These are phyloP conservation scores for Ariolimax columbianus DNA, from an alignment of 2,888 invertebrate species.

Conservation along the genomic window DNA sequence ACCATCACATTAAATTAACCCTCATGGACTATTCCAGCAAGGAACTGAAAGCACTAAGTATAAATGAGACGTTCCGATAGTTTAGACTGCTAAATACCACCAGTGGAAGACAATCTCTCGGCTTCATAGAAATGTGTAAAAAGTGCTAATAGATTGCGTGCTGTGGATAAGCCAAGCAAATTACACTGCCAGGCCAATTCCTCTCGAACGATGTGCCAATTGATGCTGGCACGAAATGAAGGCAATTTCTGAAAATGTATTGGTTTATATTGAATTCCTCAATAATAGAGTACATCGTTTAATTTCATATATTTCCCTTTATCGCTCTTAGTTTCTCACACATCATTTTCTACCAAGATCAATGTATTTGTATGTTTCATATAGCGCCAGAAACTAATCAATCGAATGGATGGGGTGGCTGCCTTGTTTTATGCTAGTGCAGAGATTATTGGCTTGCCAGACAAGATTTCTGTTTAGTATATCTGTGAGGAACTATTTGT, in stretches of 20 bases:
- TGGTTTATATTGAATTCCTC: background rate
- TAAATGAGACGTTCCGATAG: no score
- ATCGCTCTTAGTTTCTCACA: background rate
- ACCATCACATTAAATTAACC: no score
- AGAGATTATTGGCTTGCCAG: no score
- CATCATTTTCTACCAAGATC: background rate
- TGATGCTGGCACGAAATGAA: slow-evolving; percentile 15
- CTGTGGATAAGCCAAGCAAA: slow-evolving; percentile 15
- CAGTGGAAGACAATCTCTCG: background rate
- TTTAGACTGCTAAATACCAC: no score
- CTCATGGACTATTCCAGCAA: no score
- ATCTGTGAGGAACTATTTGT: no score
- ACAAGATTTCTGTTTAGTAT: no score
- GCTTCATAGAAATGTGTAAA: background rate
- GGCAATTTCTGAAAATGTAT: slow-evolving; percentile 6
- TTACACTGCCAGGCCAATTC: background rate
- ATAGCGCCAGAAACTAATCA: no score
- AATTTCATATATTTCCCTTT: background rate
- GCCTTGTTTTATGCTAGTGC: no score
- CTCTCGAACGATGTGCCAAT: background rate
- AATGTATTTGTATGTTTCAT: background rate
- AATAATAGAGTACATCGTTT: background rate
- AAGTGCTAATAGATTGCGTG: slow-evolving; percentile 7
- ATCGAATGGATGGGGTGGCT: no score
- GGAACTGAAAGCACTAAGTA: no score